phyloP scores from a whole-genome alignment of 2,888 invertebrate genomes.

The Amiota minor region DNA sequence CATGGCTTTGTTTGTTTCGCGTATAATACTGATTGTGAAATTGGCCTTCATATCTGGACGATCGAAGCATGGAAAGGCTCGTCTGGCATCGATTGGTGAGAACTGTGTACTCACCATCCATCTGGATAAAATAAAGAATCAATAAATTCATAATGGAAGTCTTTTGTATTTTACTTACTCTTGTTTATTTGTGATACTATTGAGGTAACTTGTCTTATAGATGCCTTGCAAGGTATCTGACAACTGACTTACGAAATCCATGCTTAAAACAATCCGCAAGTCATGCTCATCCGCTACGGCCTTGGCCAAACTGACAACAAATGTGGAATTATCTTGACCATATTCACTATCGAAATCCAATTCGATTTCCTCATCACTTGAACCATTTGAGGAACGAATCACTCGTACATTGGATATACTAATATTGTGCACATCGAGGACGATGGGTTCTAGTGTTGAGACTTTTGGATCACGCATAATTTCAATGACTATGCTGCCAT shows the following conservation, averaged over 20 bases:
- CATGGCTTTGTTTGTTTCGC: constrained; percentile 74
- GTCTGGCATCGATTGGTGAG: constrained; percentile 84
- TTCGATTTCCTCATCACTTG: constrained; percentile 59
- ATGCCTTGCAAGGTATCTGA: constrained; percentile 76
- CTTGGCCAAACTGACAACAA: constrained; percentile 63
- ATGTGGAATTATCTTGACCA: constrained; percentile 68
- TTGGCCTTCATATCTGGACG: constrained; percentile 87
- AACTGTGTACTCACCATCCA: constrained; percentile 87
- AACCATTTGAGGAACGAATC: constrained; percentile 49
- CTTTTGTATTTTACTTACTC: constrained; percentile 69
- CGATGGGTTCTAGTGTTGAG: constrained; percentile 68
- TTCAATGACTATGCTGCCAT: constrained; percentile 70
- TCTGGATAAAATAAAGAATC: constrained; percentile 71
- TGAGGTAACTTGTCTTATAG: constrained; percentile 75
- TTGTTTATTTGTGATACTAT: constrained; percentile 67
- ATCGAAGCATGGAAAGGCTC: constrained; percentile 91
- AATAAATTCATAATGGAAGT: neutral
- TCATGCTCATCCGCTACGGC: constrained; percentile 50
- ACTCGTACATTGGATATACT: constrained; percentile 69
- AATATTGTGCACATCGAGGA: constrained; percentile 71
- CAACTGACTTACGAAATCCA: constrained; percentile 76
- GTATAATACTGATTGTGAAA: constrained; percentile 81
- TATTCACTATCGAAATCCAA: constrained; percentile 70
- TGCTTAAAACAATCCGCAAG: constrained; percentile 73
- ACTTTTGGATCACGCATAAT: constrained; percentile 66